Base-by-base conservation (phyloP, 2,888 invertebrate genomes). In the Morpho achilles region DNA sequence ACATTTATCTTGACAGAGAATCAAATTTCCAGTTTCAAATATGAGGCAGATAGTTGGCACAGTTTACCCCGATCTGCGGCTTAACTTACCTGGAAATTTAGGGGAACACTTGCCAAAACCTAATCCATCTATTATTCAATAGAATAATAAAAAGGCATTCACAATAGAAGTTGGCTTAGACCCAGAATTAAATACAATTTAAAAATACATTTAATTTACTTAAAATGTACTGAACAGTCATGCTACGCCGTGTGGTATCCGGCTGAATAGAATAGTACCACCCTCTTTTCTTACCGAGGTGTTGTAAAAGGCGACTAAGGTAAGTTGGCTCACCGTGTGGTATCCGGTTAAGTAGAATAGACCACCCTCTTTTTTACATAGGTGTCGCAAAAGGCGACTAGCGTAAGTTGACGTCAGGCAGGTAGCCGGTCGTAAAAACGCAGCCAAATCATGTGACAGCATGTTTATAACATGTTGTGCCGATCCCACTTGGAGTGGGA, bases 81-180 rank as follows among this genome's bases (percentile, higher is more conserved):
- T 61, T 57, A 61, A 59, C 54, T 52, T 59, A 63, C 63, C 63
- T 63, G 59, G 59, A 52, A 61, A 59, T 59, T 45, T 59, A 52
- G 63, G 59, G 60, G 59, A 61, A 59, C 56, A 63, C 61, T 63
- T 63, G 63, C 63, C 63, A 63, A 63, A 63, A 63, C 61, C 56
- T 63, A 61, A 61, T 63, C 58, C 61, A 63, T 63, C 61, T 63
- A 63, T 63, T 63, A 63, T 63, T 59, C 59, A 57, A 59, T 32
- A 32, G 32, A 32, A 32, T 32, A 32, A 32, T 32, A 32, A 32
- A 32, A 32, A 32, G 43, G 47, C 50, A 52, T 56, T 50, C 52
- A 56, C 50, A 49, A 58, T 49, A 59, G 56, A 52, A 56, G 54
- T 59, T 59, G 63, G 54, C 63, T 63, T 63, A 61, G 63, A 63